phyloP scores from a whole-genome alignment of 2,888 invertebrate species.

The Disparrhopalites patrizii region DNA sequence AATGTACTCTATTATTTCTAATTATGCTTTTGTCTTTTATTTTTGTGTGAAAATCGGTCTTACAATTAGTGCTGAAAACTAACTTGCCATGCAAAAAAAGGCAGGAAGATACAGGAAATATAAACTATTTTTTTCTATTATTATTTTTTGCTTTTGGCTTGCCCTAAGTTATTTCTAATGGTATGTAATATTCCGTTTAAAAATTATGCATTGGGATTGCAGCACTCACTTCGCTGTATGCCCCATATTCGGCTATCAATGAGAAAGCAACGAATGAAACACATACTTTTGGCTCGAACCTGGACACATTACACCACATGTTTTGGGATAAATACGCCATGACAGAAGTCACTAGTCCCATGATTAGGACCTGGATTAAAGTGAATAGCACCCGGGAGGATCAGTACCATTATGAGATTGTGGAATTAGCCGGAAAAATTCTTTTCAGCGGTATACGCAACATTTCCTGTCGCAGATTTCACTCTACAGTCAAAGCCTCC shows the following conservation, averaged over 20 bases:
- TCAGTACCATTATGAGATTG: conserved; percentile 56
- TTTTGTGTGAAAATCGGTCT: too few relatives aligned
- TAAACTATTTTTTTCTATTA: too few relatives aligned
- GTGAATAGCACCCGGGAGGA: neutral
- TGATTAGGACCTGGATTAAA: conserved; percentile 47
- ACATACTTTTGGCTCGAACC: conserved; percentile 57
- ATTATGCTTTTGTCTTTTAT: too few relatives aligned
- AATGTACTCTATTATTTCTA: too few relatives aligned
- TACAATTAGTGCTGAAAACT: too few relatives aligned
- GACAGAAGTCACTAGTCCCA: conserved; percentile 62
- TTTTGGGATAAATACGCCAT: conserved; percentile 69
- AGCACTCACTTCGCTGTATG: conserved; percentile 19
- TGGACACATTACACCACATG: conserved; percentile 61
- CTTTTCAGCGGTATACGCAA: conserved; percentile 57
- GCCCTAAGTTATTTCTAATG: too few relatives aligned
- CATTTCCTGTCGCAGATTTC: neutral
- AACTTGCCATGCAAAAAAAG: too few relatives aligned
- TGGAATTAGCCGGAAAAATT: conserved; percentile 65
- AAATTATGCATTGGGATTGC: neutral
- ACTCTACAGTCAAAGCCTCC: too few relatives aligned
- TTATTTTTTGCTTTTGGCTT: too few relatives aligned
- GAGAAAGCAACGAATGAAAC: neutral
- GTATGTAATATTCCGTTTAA: too few relatives aligned
- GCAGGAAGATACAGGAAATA: too few relatives aligned
- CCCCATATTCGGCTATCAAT: conserved; percentile 5